Conservation (phyloP, 2,797 vertebrate species). For the Tapera naevia region DNA sequence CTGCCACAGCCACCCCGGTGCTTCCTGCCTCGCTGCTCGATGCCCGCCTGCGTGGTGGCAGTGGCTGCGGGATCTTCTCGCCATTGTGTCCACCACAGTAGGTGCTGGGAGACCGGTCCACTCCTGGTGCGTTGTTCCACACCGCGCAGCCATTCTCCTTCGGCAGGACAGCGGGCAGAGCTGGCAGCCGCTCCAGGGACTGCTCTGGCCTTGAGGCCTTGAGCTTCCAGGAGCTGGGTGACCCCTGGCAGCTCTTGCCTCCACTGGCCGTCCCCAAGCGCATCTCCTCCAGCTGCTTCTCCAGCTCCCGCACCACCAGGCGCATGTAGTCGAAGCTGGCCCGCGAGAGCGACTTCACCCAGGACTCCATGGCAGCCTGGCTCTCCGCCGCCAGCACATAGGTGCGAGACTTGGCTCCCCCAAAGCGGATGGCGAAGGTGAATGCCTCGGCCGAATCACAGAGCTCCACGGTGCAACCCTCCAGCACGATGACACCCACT, state of each 20-base stretch:
- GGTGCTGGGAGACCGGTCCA: accelerated
- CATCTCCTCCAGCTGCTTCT: conserved; percentile 91
- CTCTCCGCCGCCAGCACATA: conserved; percentile 92
- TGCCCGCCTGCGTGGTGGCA: conserved; percentile 79
- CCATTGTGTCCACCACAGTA: background rate
- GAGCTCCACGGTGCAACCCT: conserved; percentile 96
- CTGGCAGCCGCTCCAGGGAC: background rate
- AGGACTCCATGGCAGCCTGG: conserved; percentile 91
- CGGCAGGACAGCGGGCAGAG: background rate
- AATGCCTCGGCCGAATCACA: conserved; percentile 89
- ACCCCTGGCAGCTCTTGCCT: background rate
- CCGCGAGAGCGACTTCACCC: conserved; percentile 93
- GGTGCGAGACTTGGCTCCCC: conserved; percentile 82
- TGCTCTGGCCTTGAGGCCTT: background rate
- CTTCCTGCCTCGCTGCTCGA: background rate
- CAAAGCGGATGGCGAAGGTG: conserved; percentile 90
- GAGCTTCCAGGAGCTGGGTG: background rate
- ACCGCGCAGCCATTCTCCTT: conserved; percentile 84
- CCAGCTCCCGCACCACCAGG: conserved; percentile 92
- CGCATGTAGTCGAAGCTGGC: conserved; percentile 97
- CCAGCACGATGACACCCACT: conserved; percentile 91
- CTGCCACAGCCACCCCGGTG: background rate
- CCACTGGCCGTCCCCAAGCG: conserved; percentile 40
- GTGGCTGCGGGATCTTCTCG: conserved; percentile 63
- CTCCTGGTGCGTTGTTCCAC: conserved; percentile 74